Evolutionary conservation across 2,888 invertebrate species (phyloP), one percentile per base, ranked within the genome.

Genomic region (Caenorhabditis macrosperma): DNA sequence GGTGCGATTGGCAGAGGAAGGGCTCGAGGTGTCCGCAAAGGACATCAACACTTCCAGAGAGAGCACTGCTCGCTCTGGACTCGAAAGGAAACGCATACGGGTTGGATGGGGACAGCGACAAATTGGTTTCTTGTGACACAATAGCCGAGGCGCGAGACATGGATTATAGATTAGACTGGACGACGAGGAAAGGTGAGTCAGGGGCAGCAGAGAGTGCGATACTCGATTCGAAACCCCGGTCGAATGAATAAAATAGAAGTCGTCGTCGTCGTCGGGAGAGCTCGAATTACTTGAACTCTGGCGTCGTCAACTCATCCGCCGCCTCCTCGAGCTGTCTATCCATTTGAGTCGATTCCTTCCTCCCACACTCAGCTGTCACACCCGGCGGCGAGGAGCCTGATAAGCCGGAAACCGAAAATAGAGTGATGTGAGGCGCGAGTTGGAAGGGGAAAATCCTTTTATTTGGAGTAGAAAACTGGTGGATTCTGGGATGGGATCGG

Each of bases 231-330:
- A 38, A n/a, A n/a, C n/a, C 17, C 15, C 20, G 26, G 30, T 20
- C 24, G 26, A 35, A 22, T 41, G 28, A 46, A 46, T 33, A 22
- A 33, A 30, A 38, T 17, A 69, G 59, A 60, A 50, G 68, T 50
- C 38, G 68, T 20, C 3, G 48, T 2, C 9, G 54, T 44, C 2
- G n/a, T n/a, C n/a, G 17, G 17, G n/a, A 5, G 44, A 60, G 54
- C 61, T 71, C 54, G 71, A 61, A 71, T 71, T 71, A 61, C 71
- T 54, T 74, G 74, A 64, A 64, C 74, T 74, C 57, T 59, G 64
- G 66, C 59, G 64, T 22, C 64, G 57, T n/a, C n/a, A n/a, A 50
- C 64, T 72, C 55, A 26, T 35, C 63, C 57, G 30, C 60, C 60
- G n/a, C n/a, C n/a, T n/a, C n/a, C n/a, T n/a, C n/a, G 69, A 60